phyloP scores from a whole-genome alignment of 2,797 vertebrate genomes.

The Amblyraja radiata region DNA sequence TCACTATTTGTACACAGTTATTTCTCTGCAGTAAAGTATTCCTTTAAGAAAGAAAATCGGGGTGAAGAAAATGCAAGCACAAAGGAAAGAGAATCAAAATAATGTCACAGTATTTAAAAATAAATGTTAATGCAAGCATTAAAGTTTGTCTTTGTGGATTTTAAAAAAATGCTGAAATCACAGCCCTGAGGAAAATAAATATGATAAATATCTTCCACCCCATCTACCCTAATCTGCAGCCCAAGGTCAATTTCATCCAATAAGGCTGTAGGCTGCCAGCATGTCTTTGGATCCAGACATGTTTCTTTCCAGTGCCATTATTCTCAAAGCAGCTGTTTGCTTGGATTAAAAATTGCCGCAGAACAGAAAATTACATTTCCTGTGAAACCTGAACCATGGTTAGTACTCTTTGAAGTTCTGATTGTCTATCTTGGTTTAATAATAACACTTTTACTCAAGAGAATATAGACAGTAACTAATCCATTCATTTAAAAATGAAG shows the following conservation, averaged over 20 bases:
- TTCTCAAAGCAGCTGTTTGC: conserved; percentile 25
- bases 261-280: conserved; percentile 14
- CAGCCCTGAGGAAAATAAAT: background rate
- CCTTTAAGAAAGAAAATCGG: background rate
- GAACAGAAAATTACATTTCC: conserved; percentile 8
- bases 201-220: conserved; percentile 28
- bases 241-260: conserved; percentile 22
- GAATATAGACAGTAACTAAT: background rate
- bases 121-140: background rate
- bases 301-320: conserved; percentile 4
- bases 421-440: background rate
- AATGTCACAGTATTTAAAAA: background rate
- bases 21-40: background rate
- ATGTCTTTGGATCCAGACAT: conserved; percentile 17
- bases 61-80: background rate
- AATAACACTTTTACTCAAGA: background rate
- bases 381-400: conserved; percentile 17
- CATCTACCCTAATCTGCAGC: conserved; percentile 29
- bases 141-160: conserved; percentile 16
- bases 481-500: background rate
- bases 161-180: conserved; percentile 25
- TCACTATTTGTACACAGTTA: too few relatives aligned
- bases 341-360: conserved; percentile 13
- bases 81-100: background rate
- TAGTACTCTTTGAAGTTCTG: conserved; percentile 25